Percentiles rank a stretch among this genome's conserved stretches.
These are phyloP conservation scores for Vanessa atalanta DNA, from an alignment of 1,140 invertebrate genomes.

Conservation along the genomic window DNA sequence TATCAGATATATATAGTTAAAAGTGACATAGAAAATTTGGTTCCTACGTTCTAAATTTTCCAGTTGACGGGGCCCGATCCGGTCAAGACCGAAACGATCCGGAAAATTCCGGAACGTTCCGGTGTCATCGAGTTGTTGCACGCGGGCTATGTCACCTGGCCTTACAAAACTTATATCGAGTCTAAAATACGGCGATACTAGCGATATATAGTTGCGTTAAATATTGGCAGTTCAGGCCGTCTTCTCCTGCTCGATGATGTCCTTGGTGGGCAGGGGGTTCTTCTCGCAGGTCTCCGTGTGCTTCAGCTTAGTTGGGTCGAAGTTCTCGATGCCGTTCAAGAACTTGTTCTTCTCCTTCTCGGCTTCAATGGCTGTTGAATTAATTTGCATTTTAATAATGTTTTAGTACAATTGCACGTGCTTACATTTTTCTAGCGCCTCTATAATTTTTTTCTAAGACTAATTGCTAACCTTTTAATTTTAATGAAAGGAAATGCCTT, in stretches of 20 bases:
- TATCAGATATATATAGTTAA: slow-evolving; percentile 73
- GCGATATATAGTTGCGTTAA: slow-evolving; percentile 72
- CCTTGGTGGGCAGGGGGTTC: slow-evolving; percentile 93
- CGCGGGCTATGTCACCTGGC: slow-evolving; percentile 55
- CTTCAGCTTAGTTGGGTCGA: slow-evolving; percentile 91
- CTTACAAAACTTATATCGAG: slow-evolving; percentile 71
- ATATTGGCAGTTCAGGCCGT: slow-evolving; percentile 79
- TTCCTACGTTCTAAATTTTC: slow-evolving; percentile 68
- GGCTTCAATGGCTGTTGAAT: slow-evolving; percentile 88
- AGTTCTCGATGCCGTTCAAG: slow-evolving; percentile 93
- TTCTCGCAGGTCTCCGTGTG: slow-evolving; percentile 94
- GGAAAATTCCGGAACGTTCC: background rate
- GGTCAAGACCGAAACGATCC: background rate
- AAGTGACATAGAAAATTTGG: slow-evolving; percentile 79
- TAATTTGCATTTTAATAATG: slow-evolving; percentile 4
- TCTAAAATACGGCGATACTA: slow-evolving; percentile 77
- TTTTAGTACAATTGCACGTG: too few relatives aligned
- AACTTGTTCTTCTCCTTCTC: slow-evolving; percentile 93
- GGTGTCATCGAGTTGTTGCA: background rate
- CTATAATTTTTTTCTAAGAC: too few relatives aligned
- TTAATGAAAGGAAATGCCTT: too few relatives aligned
- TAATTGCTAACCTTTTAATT: too few relatives aligned
- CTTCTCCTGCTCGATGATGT: slow-evolving; percentile 88
- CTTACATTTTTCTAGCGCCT: too few relatives aligned
- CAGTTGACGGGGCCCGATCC: slow-evolving; percentile 53